phyloP scores from a whole-genome alignment of 2,888 invertebrate species.

The Aleiodes leptofemur region DNA sequence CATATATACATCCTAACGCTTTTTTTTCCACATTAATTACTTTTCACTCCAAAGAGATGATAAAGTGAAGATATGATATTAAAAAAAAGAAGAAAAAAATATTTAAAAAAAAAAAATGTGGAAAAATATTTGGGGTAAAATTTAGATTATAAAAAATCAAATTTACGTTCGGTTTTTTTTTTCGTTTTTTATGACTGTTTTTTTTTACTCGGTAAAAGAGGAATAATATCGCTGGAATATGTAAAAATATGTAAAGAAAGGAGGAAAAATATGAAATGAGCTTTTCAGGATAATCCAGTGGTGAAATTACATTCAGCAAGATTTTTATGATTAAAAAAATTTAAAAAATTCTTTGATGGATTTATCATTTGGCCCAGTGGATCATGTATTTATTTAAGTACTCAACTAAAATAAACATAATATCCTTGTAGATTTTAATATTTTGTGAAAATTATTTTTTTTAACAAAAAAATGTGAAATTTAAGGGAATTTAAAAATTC shows the following conservation, averaged over 20 bases:
- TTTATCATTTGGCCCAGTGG: too few relatives aligned
- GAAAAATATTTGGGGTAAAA: not conserved
- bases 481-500: not conserved
- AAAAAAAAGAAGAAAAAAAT: constrained; percentile 2
- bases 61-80: not conserved
- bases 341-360: too few relatives aligned
- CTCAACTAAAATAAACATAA: too few relatives aligned
- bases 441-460: not conserved
- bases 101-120: not conserved
- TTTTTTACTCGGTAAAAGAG: too few relatives aligned
- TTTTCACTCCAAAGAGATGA: constrained; percentile 22
- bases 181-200: not conserved
- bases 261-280: not conserved
- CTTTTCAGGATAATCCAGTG: not conserved
- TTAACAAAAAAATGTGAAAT: not conserved
- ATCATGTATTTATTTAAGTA: too few relatives aligned
- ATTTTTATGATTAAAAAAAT: too few relatives aligned
- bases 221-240: too few relatives aligned
- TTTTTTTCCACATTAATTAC: constrained; percentile 23
- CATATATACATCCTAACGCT: not conserved
- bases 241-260: too few relatives aligned
- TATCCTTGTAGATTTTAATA: too few relatives aligned
- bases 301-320: too few relatives aligned
- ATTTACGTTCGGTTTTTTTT: not conserved
- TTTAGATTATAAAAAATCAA: constrained; percentile 21